Evolutionary conservation across 2,888 invertebrate species (phyloP), one percentile per base, ranked within the genome.

Genomic region (Trisateles emortualis): DNA sequence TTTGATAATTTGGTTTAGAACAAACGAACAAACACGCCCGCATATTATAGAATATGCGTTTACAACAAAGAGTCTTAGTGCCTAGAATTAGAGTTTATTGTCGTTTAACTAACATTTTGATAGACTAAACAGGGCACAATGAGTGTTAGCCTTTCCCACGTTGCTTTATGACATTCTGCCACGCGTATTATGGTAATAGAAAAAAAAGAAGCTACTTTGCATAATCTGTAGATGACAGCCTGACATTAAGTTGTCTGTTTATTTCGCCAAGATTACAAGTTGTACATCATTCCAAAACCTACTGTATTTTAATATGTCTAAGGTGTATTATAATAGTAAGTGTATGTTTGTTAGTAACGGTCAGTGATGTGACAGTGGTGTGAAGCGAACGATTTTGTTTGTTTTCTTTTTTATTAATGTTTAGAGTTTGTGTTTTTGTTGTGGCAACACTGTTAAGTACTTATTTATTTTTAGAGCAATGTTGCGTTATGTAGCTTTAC

Each of bases 151-250:
- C 70, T 87, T 89, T 90, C 90, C 84, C 90, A 89, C 87, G 87
- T 84, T 78, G 78, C 77, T 84, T 84, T 80, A 78, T 83, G 78
- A 83, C 84, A 81, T 81, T 81, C 79, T 78, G 78, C 83, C 73
- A 77, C 77, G 81, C 81, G 79, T 80, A 84, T 83, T 87, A 88
- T 85, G 86, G 79, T 86, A 86, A 87, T 88, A 84, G 79, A 83
- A 87, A 86, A 49, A 84, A 83, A 85, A 87, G 85, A 84, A 84
- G 80, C 80, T 82, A 81, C 88, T 91, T 90, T 88, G 88, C 89
- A 90, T 91, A 90, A 90, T 89, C 87, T 74, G 77, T 74, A 72
- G 79, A 78, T 81, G 86, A 86, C 84, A 81, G 75, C 68, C 59
- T 83, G 86, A 84, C 86, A 86, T 86, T 87, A 87, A 87, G 86